Conservation (phyloP, 1,140 invertebrate species). For the Ylistrum balloti region DNA sequence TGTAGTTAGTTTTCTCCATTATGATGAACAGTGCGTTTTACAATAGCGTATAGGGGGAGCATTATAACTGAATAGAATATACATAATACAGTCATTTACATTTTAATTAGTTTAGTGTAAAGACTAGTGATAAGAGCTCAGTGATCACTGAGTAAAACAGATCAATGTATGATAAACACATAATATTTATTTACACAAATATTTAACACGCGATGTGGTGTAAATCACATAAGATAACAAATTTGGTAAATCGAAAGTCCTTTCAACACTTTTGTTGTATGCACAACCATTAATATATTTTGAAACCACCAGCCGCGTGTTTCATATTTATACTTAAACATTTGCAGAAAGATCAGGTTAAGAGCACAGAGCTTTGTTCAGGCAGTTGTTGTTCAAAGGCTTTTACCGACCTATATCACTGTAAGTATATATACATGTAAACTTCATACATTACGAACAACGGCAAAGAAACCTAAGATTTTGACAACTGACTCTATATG, state of each 20-base stretch:
- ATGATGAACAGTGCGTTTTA: background rate
- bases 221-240: background rate
- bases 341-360: background rate
- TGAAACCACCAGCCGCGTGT: background rate
- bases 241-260: background rate
- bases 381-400: background rate
- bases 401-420: background rate
- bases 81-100: background rate
- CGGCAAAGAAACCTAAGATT: background rate
- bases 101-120: slow-evolving; percentile 36
- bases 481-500: background rate
- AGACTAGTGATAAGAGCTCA: background rate
- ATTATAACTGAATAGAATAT: background rate
- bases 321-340: background rate
- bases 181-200: background rate
- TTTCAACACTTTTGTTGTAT: background rate
- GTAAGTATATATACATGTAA: background rate
- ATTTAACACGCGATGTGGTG: background rate
- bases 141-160: background rate
- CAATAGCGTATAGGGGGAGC: background rate
- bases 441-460: background rate
- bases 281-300: background rate
- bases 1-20: slow-evolving; percentile 28
- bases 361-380: background rate
- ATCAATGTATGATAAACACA: background rate